phyloP scores from a whole-genome alignment of 2,797 vertebrate species.

The Rhodeus uyekii region DNA sequence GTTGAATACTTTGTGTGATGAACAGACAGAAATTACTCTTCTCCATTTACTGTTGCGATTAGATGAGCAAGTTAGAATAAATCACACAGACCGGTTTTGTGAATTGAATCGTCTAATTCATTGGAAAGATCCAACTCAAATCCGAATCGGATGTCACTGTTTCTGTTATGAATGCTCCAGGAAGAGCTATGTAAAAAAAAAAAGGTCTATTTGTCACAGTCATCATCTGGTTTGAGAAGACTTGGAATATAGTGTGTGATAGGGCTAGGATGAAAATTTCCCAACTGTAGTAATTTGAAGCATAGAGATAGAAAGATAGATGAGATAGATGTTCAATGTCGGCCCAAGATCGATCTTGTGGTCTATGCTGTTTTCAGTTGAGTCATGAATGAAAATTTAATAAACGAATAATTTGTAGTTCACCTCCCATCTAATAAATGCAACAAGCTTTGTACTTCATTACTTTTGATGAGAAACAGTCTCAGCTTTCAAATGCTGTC shows the following conservation, averaged over 20 bases:
- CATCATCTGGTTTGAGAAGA: not conserved
- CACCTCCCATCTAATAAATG: too few relatives aligned
- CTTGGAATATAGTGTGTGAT: not conserved
- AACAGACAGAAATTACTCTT: not conserved
- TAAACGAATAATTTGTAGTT: too few relatives aligned
- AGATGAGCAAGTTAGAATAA: not conserved
- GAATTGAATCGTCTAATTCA: not conserved
- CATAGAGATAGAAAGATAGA: too few relatives aligned
- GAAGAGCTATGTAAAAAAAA: not conserved
- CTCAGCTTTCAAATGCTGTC: too few relatives aligned
- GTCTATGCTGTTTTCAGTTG: not conserved
- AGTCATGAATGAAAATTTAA: too few relatives aligned
- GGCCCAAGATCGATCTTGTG: too few relatives aligned
- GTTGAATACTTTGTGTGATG: not conserved
- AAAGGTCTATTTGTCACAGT: not conserved
- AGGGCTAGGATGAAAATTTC: too few relatives aligned
- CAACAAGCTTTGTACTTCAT: too few relatives aligned
- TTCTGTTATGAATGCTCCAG: not conserved
- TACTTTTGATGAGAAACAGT: too few relatives aligned
- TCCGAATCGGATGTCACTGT: not conserved
- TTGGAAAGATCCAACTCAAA: not conserved
- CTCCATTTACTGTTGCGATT: not conserved
- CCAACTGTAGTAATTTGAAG: too few relatives aligned
- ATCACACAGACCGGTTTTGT: not conserved
- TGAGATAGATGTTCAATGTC: too few relatives aligned